Conservation (phyloP, 2,888 invertebrate genomes). For the Drosophila setosimentum region DNA sequence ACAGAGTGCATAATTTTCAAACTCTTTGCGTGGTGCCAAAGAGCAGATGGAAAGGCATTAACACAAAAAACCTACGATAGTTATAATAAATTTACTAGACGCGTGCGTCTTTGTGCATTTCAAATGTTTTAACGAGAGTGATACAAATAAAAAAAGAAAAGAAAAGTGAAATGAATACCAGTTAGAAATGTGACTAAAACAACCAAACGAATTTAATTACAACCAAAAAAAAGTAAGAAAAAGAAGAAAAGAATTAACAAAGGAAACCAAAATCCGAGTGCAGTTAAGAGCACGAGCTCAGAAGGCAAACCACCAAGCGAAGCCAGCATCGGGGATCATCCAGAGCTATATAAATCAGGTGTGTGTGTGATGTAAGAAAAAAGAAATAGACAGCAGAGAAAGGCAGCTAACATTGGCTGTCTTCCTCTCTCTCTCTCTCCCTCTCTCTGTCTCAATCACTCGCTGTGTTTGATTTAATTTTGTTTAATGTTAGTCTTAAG, state of each 20-base stretch:
- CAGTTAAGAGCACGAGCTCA: conserved; percentile 40
- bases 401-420: not conserved
- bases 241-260: conserved; percentile 32
- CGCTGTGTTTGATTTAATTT: not conserved
- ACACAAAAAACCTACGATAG: conserved; percentile 12
- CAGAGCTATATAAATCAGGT: conserved; percentile 41
- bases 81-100: conserved; percentile 15
- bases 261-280: conserved; percentile 33
- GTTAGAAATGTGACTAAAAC: conserved; percentile 74
- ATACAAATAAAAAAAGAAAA: conserved; percentile 6
- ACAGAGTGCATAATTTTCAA: conserved; percentile 51
- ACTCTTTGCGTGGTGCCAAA: conserved; percentile 47
- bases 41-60: conserved; percentile 38
- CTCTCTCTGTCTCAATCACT: not conserved
- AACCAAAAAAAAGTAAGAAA: conserved; percentile 14
- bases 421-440: not conserved
- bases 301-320: conserved; percentile 28
- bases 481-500: conserved; percentile 18
- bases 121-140: conserved; percentile 43
- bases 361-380: conserved; percentile 49
- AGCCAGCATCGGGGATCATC: conserved; percentile 30
- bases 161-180: conserved; percentile 56
- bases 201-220: conserved; percentile 48
- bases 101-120: conserved; percentile 49
- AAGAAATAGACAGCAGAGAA: conserved; percentile 38